Conservation (phyloP, 2,113 vertebrate genomes). For the Nematolebias whitei region DNA sequence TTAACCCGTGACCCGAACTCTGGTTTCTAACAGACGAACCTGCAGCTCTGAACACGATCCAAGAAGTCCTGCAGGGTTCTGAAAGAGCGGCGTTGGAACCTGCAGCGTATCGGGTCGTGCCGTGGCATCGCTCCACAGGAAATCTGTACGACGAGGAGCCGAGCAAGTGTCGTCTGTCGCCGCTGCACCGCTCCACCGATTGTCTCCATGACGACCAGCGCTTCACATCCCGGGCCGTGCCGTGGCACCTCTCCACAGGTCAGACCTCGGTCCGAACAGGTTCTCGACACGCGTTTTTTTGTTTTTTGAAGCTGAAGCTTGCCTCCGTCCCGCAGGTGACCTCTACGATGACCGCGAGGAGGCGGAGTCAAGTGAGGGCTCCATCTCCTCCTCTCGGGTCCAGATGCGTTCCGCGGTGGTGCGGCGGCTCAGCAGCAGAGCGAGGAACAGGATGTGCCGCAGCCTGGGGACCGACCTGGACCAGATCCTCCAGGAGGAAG, state of each 20-base stretch:
- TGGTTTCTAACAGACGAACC: constrained; percentile 1
- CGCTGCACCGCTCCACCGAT: constrained; percentile 53
- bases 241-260: constrained; percentile 57
- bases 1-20: neutral
- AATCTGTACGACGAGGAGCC: constrained; percentile 29
- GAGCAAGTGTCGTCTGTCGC: neutral
- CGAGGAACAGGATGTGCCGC: constrained; percentile 72
- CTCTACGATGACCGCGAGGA: constrained; percentile 31
- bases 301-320: neutral
- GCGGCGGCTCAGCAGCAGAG: constrained; percentile 35
- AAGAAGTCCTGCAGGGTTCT: constrained; percentile 23
- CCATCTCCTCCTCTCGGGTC: neutral
- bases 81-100: neutral
- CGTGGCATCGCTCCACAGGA: constrained; percentile 59
- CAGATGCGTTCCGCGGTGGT: neutral
- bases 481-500: constrained; percentile 61
- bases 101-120: neutral
- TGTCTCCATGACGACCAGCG: constrained; percentile 39
- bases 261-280: neutral
- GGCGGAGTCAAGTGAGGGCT: constrained; percentile 18
- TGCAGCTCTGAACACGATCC: neutral
- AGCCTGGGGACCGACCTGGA: constrained; percentile 79
- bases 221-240: accelerated
- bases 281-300: neutral
- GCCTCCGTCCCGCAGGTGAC: constrained; percentile 38